Evolutionary conservation across 2,888 invertebrate genomes (phyloP).

Genomic region (Julus scandinavius): DNA sequence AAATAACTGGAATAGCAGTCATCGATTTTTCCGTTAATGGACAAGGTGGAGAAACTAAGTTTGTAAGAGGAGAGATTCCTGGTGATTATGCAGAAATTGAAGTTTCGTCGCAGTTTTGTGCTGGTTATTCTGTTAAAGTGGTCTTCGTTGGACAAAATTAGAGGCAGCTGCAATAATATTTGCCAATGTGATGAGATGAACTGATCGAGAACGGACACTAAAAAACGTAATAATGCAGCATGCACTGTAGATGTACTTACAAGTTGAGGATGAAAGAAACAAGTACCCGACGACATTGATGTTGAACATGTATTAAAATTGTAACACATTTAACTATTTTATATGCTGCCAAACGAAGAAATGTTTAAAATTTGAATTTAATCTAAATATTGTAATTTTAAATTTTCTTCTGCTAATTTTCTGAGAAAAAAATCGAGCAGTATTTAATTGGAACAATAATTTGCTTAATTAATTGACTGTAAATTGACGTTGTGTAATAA

Average conservation of each 20-base stretch:
- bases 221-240: not conserved
- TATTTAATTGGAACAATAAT: no score
- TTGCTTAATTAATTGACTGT: no score
- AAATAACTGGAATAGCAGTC: slow-evolving; percentile 9
- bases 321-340: no score
- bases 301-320: no score
- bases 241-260: not conserved
- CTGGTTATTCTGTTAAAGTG: slow-evolving; percentile 32
- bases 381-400: no score
- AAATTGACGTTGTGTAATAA: no score
- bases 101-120: slow-evolving; percentile 29
- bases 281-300: not conserved
- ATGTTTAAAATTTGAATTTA: no score
- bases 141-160: not conserved
- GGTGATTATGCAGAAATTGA: slow-evolving; percentile 35
- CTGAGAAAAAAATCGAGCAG: no score
- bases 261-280: not conserved
- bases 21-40: not conserved
- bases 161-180: not conserved
- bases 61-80: not conserved
- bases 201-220: not conserved
- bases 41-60: slow-evolving; percentile 22
- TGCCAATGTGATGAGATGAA: not conserved
- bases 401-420: no score
- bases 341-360: no score